Evolutionary conservation across 2,888 invertebrate genomes (phyloP), one percentile per base, ranked within the genome.

Genomic region (Thera obeliscata): DNA sequence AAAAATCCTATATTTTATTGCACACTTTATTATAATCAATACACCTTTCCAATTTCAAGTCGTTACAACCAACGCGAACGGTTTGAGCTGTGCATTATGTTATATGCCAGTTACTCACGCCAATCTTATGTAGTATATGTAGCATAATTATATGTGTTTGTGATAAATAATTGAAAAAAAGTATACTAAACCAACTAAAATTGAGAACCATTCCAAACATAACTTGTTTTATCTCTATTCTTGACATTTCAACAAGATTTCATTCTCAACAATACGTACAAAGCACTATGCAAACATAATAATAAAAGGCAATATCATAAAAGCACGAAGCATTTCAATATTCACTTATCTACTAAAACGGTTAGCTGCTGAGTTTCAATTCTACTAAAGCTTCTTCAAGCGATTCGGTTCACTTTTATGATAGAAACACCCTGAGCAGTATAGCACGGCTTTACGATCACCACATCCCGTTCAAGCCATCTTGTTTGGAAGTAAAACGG

Each of bases 361-460:
- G 77, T 72, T 71, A 68, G 74, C 69, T 69, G 78, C 74, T 74
- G 77, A 78, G 81, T 83, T 85, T 85, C 83, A 83, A 86, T 86
- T 84, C 80, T 82, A 85, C 82, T 85, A 57, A 46, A 58, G 58
- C 77, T 80, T 78, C 78, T 78, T 78, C 79, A 73, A 78, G 81
- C 64, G 74, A 80, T 81, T 82, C 80, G 80, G 79, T 81, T 81
- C 78, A 76, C 80, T 90, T 81, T 92, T 92, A 92, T 86, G 86
- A 79, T 84, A 76, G 77, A 72, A 79, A 82, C 88, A 89, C 86
- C 87, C 87, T 82, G 88, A 77, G 84, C 82, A 76, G 81, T 84
- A 83, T 69, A 69, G 85, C 85, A 79, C 76, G 78, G 78, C 78
- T 92, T 93, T 92, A 91, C 87, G 91, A 90, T 71, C 82, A 74